These are phyloP conservation scores for Enteromius afrohamiltoni DNA, from an alignment of 2,797 vertebrate genomes.

Conservation along the genomic window DNA sequence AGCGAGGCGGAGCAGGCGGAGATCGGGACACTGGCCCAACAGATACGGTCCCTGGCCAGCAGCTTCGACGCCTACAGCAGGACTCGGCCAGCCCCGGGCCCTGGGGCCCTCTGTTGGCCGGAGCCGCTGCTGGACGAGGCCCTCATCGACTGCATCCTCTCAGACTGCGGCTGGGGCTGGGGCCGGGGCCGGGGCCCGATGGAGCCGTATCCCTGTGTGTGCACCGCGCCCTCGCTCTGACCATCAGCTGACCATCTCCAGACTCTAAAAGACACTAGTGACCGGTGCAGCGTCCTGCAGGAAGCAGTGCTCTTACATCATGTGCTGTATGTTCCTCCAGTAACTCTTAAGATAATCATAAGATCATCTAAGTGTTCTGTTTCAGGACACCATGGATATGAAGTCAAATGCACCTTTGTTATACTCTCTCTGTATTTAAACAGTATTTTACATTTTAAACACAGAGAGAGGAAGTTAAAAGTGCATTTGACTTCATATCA, in stretches of 20 bases:
- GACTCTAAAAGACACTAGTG: neutral
- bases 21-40: slow-evolving; percentile 80
- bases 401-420: neutral
- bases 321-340: neutral
- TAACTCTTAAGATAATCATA: no score
- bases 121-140: slow-evolving; percentile 67
- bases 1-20: slow-evolving; percentile 72
- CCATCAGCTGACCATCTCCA: neutral
- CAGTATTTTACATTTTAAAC: no score
- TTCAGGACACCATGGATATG: neutral
- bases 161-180: neutral
- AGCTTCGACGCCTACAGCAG: slow-evolving; percentile 73
- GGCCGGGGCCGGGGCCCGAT: neutral
- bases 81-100: slow-evolving; percentile 36
- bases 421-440: no score
- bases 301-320: no score
- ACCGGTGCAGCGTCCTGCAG: neutral
- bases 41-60: slow-evolving; percentile 83
- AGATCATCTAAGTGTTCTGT: neutral
- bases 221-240: slow-evolving; percentile 37
- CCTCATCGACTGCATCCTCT: slow-evolving; percentile 72
- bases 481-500: no score
- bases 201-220: slow-evolving; percentile 62
- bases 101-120: neutral
- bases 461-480: no score